Evolutionary conservation across 2,797 vertebrate species (phyloP).

Genomic region (Poeciliopsis gracilis): DNA sequence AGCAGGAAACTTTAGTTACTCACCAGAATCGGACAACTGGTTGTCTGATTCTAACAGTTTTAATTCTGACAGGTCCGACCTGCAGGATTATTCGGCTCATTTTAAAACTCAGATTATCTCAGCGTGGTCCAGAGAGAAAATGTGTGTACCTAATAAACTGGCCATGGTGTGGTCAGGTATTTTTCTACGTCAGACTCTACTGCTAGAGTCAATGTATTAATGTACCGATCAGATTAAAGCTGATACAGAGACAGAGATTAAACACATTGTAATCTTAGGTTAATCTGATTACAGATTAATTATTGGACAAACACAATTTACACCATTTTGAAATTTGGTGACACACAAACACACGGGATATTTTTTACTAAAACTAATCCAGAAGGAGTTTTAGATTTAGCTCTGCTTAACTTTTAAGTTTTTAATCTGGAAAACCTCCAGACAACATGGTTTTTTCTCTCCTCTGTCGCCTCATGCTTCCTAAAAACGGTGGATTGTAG

Average conservation of each 20-base stretch:
- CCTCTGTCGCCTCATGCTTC: neutral
- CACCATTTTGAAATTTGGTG: no score
- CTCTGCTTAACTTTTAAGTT: no score
- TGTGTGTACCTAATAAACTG: neutral
- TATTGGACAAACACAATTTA: no score
- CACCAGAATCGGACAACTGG: neutral
- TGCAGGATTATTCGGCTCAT: neutral
- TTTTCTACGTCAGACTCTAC: conserved; percentile 16
- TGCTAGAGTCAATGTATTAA: conserved; percentile 20
- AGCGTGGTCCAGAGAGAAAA: neutral
- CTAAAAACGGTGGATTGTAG: neutral
- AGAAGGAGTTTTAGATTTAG: no score
- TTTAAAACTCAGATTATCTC: neutral
- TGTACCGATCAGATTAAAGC: conserved; percentile 30
- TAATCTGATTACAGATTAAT: no score
- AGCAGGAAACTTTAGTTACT: neutral
- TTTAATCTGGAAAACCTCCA: no score
- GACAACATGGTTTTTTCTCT: neutral
- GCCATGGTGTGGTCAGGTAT: no score
- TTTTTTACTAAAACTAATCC: no score
- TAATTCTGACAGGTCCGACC: neutral
- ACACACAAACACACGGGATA: no score
- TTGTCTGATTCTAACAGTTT: neutral
- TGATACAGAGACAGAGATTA: neutral
- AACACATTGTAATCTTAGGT: neutral